A percentile compares a stretch with the other conserved stretches of the same genome.
These are phyloP conservation scores for Leuciscus waleckii DNA, from an alignment of 2,797 vertebrate genomes.

Conservation along the genomic window DNA sequence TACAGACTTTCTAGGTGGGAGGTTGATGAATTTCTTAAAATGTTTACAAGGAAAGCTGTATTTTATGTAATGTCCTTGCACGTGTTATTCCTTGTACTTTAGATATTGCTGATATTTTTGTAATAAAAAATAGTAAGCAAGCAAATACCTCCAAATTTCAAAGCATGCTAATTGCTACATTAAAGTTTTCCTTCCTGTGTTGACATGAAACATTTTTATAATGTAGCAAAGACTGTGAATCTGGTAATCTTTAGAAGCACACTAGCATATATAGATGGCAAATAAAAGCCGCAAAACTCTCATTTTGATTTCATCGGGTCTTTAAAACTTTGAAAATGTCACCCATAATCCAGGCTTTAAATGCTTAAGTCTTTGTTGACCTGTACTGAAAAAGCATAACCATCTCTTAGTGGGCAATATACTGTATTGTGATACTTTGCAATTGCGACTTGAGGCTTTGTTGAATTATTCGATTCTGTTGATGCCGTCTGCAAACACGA, in stretches of 20 bases:
- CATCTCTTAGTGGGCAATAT: background rate
- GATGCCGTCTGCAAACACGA: conserved; percentile 10
- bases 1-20: background rate
- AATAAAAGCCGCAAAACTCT: background rate
- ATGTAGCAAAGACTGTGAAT: background rate
- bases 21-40: background rate
- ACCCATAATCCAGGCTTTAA: background rate
- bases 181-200: background rate
- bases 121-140: background rate
- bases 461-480: conserved; percentile 25
- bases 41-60: background rate
- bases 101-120: background rate
- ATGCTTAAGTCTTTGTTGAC: conserved; percentile 24
- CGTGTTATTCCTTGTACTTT: conserved; percentile 3
- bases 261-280: background rate
- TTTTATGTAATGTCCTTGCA: background rate
- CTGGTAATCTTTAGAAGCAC: background rate
- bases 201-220: background rate
- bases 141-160: background rate
- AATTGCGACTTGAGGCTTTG: conserved; percentile 3
- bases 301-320: background rate
- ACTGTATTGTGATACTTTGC: background rate
- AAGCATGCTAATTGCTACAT: conserved; percentile 1
- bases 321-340: conserved; percentile 13
- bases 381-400: conserved; percentile 5